These are phyloP conservation scores for Acleris holmiana DNA, from an alignment of 2,888 invertebrate genomes.

Conservation along the genomic window DNA sequence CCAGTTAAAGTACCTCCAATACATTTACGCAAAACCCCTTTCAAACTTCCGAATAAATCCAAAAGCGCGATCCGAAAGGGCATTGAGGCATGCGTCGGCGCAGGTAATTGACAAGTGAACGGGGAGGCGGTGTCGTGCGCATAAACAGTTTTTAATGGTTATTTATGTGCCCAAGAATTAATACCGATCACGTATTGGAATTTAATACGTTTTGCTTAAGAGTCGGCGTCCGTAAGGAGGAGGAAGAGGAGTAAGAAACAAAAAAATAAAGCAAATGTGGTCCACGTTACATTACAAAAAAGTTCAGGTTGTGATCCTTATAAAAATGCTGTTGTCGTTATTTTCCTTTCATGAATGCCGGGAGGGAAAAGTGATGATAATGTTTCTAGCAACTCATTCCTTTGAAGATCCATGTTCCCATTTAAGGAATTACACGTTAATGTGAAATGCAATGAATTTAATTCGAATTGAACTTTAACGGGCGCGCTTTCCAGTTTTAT, in stretches of 20 bases:
- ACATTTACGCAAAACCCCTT: constrained; percentile 8
- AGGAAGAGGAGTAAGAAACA: neutral
- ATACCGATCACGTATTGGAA: constrained; percentile 20
- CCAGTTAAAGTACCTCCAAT: neutral
- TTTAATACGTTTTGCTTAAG: constrained; percentile 7
- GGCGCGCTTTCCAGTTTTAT: constrained; percentile 13
- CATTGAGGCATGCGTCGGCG: constrained; percentile 50
- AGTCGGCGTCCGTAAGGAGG: constrained; percentile 6
- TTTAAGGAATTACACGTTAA: constrained; percentile 9
- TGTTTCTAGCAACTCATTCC: too few species aligned
- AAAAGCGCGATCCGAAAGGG: constrained; percentile 28
- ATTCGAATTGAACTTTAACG: constrained; percentile 21
- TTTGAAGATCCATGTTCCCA: neutral
- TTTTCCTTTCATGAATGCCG: too few species aligned
- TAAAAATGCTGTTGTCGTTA: too few species aligned
- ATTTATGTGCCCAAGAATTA: constrained; percentile 56
- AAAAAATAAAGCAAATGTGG: too few species aligned
- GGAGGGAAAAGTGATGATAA: too few species aligned
- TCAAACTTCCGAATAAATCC: constrained; percentile 22
- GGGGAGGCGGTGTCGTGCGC: constrained; percentile 62
- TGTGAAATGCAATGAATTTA: constrained; percentile 12
- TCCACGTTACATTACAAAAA: too few species aligned
- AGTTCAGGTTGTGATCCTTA: too few species aligned
- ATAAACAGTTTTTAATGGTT: constrained; percentile 74
- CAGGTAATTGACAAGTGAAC: constrained; percentile 76